Percentiles rank a stretch among this genome's conserved stretches.
Conservation (phyloP, 2,888 invertebrate species). For the Pyrgus malvae region DNA sequence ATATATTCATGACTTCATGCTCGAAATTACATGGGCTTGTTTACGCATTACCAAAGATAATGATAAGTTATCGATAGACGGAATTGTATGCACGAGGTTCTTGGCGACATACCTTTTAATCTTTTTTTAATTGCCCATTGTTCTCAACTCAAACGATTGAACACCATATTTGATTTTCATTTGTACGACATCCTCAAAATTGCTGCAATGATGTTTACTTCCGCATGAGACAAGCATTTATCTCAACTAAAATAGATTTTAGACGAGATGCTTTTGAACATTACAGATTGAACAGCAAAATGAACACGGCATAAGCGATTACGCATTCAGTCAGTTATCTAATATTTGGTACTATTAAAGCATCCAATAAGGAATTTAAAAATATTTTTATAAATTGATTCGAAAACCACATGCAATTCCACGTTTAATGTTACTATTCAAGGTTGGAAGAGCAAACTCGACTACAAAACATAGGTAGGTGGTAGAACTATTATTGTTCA, state of each 20-base stretch:
- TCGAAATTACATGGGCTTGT: neutral
- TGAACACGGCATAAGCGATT: too few relatives aligned
- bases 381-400: too few relatives aligned
- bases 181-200: slow-evolving; percentile 2
- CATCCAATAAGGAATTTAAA: too few relatives aligned
- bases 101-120: slow-evolving; percentile 28
- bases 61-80: neutral
- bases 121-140: slow-evolving; percentile 33
- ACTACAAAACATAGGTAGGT: too few relatives aligned
- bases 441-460: too few relatives aligned
- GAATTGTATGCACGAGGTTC: neutral
- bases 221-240: neutral
- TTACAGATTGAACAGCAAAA: too few relatives aligned
- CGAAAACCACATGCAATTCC: too few relatives aligned
- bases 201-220: neutral
- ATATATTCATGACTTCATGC: neutral
- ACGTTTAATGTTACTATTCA: too few relatives aligned
- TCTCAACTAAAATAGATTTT: neutral
- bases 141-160: slow-evolving; percentile 9
- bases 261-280: too few relatives aligned
- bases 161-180: slow-evolving; percentile 11
- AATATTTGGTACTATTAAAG: too few relatives aligned
- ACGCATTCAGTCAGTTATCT: too few relatives aligned
- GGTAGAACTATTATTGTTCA: too few relatives aligned
- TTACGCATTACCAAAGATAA: neutral